Base-by-base conservation (phyloP, 2,797 vertebrate genomes). In the Xyrichtys novacula region DNA sequence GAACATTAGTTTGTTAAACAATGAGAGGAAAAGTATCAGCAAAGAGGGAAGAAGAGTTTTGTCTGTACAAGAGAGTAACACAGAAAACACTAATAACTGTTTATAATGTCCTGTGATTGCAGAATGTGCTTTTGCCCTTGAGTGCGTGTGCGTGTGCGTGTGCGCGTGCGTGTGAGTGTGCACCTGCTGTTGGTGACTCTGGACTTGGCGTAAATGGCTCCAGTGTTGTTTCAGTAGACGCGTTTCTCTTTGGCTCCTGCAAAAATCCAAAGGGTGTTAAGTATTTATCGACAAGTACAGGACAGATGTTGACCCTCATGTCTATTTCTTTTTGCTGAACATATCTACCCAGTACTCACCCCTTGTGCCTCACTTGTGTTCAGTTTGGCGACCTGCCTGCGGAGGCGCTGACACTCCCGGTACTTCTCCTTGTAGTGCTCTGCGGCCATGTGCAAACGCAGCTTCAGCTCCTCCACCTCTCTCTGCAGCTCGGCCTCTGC, bases 341-440 rank as follows among this genome's bases (percentile, higher is more conserved):
- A 3, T 6, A 10, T 14, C 43, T 20, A 2, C 28, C 25, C 8
- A 31, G 31, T 23, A 72, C 88, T 92, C 75, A 92, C 92, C 77
- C 79, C 84, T 71, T 93, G 96, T 16, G 90, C 93, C 58, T 98
- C 96, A 2, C 74, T 38, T 2, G 69, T 75, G 64, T 94, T 94
- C 72, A 98, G 94, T 83, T 95, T 98, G 76, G 94, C 95, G 65
- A 98, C 95, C 94, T 99, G 97, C 84, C 96, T 96, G 70, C 97
- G 96, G 68, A 98, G 95, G 59, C 95, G 96, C 87, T 99, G 97
- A 74, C 98, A 99, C 87, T 99, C 98, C 77, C 97, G 93, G 90
- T 97, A 99, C 88, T 99, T 99, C 85, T 99, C 98, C 88, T 97
- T 98, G 84, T 98, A 99, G 89, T 99, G 97, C 73, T 99, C 98